Evolutionary conservation across 2,888 invertebrate species (phyloP).

Genomic region (Campoletis raptor): DNA sequence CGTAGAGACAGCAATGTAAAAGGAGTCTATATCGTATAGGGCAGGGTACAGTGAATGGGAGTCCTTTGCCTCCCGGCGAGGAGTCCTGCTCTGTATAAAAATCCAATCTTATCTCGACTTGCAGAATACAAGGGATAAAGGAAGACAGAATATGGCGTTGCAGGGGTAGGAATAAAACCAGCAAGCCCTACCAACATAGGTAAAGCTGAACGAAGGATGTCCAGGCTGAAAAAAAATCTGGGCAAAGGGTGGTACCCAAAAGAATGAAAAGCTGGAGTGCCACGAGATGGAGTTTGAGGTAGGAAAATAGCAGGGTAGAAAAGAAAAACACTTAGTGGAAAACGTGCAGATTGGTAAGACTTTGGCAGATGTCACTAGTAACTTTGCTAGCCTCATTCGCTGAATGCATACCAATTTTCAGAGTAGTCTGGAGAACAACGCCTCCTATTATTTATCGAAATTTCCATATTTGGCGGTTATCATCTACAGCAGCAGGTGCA

Average conservation of each 20-base stretch:
- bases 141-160: conserved; percentile 46
- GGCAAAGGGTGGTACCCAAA: conserved; percentile 21
- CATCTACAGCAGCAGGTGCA: neutral
- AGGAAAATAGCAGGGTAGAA: conserved; percentile 36
- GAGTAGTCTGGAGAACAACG: neutral
- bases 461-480: neutral
- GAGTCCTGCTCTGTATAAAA: conserved; percentile 76
- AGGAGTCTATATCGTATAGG: conserved; percentile 50
- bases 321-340: conserved; percentile 42
- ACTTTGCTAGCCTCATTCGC: neutral
- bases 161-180: conserved; percentile 33
- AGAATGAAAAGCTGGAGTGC: conserved; percentile 56
- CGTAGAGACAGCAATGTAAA: conserved; percentile 15
- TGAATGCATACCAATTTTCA: neutral
- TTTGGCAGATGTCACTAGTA: conserved; percentile 67
- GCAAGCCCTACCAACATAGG: conserved; percentile 42
- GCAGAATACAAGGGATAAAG: conserved; percentile 57
- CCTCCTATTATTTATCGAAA: neutral
- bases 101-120: conserved; percentile 76
- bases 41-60: conserved; percentile 55
- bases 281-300: conserved; percentile 33
- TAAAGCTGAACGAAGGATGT: conserved; percentile 34
- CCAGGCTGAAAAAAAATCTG: conserved; percentile 8
- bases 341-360: conserved; percentile 56
- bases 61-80: conserved; percentile 61